Evolutionary conservation across 1,140 invertebrate species (phyloP).

Genomic region (Trichoplusia ni): DNA sequence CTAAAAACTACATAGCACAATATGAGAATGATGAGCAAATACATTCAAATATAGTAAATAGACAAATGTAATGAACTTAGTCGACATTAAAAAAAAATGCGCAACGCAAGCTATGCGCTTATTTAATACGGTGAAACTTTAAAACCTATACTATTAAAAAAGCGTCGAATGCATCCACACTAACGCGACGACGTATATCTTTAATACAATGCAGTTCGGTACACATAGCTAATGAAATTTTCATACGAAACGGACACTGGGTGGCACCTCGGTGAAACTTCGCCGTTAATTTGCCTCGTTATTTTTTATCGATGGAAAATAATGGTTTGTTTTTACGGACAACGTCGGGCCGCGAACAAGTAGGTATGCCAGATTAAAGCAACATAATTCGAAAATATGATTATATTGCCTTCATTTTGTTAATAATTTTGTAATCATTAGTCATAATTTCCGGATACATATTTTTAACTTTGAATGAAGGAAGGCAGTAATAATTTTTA

Average conservation of each 20-base stretch:
- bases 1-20: too few relatives aligned
- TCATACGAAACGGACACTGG: slow-evolving; percentile 49
- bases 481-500: too few relatives aligned
- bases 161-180: slow-evolving; percentile 18
- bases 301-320: slow-evolving; percentile 24
- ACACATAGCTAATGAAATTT: slow-evolving; percentile 62
- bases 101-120: too few relatives aligned
- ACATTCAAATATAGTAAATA: too few relatives aligned
- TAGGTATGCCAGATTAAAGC: background rate
- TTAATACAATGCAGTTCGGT: background rate
- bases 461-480: too few relatives aligned
- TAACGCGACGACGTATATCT: slow-evolving; percentile 5
- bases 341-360: background rate
- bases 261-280: slow-evolving; percentile 13
- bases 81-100: background rate
- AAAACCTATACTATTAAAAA: background rate
- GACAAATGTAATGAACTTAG: too few relatives aligned
- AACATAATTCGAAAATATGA: too few relatives aligned
- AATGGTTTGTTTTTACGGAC: slow-evolving; percentile 10
- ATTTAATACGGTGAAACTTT: too few relatives aligned
- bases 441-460: too few relatives aligned
- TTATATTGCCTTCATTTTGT: too few relatives aligned
- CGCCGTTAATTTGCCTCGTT: slow-evolving; percentile 17
- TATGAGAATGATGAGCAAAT: too few relatives aligned
- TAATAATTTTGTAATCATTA: too few relatives aligned